Evolutionary conservation across 2,113 vertebrate genomes (phyloP).

Genomic region (Lontra canadensis): DNA sequence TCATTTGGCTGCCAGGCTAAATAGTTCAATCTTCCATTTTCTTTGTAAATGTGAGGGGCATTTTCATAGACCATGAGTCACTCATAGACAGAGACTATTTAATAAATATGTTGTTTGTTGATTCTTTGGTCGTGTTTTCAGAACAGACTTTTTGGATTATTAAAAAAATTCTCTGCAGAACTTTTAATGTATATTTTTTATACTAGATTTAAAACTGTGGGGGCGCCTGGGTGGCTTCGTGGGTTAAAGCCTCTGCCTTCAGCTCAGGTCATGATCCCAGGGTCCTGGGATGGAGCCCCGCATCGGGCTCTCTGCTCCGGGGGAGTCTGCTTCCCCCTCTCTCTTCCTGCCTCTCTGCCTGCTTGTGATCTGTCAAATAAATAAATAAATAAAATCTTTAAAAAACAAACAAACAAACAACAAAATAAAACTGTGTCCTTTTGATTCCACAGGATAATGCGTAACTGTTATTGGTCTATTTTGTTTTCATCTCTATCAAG

Average conservation of each 20-base stretch:
- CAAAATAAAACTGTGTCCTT: not conserved
- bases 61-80: constrained; percentile 33
- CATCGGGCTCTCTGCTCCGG: too few species aligned
- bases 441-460: not conserved
- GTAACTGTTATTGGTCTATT: not conserved
- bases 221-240: too few species aligned
- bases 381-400: too few species aligned
- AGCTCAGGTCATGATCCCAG: too few species aligned
- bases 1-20: not conserved
- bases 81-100: not conserved
- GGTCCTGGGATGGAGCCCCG: too few species aligned
- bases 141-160: not conserved
- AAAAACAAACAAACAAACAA: too few species aligned
- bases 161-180: not conserved
- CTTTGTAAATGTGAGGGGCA: not conserved
- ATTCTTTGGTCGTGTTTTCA: not conserved
- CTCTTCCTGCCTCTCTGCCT: too few species aligned
- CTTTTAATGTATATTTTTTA: not conserved
- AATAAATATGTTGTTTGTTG: not conserved
- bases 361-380: too few species aligned
- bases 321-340: too few species aligned
- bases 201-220: not conserved
- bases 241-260: too few species aligned
- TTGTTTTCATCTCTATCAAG: not conserved
- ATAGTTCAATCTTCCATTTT: constrained; percentile 15